A percentile compares a stretch with the other conserved stretches of the same genome.
Conservation (phyloP, 2,888 invertebrate species). For the Oscheius sp. region DNA sequence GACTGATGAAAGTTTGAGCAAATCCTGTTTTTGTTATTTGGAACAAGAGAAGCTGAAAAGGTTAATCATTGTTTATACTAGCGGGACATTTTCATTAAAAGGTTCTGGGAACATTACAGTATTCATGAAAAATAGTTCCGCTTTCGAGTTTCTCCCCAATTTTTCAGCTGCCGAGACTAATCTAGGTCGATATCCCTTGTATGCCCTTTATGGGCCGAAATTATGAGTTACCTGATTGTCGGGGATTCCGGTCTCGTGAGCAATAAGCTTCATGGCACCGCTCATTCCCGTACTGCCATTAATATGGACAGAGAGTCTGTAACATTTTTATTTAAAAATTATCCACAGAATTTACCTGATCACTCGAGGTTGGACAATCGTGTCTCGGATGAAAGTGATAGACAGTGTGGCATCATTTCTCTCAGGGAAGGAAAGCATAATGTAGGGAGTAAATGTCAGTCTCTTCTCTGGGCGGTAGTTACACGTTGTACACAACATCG, state of each 20-base stretch:
- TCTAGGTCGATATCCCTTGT: no score
- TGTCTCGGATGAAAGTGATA: not conserved
- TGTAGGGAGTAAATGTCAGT: conserved; percentile 10
- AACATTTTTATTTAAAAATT: not conserved
- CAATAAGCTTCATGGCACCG: conserved; percentile 21
- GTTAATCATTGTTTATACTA: not conserved
- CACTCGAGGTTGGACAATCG: not conserved
- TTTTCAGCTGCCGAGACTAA: no score
- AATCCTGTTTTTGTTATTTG: conserved; percentile 16
- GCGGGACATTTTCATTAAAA: no score
- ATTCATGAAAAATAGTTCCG: no score
- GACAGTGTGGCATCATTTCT: not conserved
- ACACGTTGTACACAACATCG: conserved; percentile 9
- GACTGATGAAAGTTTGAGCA: conserved; percentile 3
- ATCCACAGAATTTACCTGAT: not conserved
- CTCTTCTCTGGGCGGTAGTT: not conserved
- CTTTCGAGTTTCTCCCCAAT: no score
- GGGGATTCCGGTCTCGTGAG: conserved; percentile 29
- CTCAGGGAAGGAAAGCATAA: conserved; percentile 6
- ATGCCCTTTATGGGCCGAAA: no score
- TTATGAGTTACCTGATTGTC: conserved; percentile 26
- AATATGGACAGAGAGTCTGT: conserved; percentile 14
- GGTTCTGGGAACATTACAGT: no score
- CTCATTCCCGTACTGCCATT: conserved; percentile 1
- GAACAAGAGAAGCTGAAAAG: conserved; percentile 33